phyloP scores from a whole-genome alignment of 2,113 vertebrate species.

The Heterocephalus glaber region DNA sequence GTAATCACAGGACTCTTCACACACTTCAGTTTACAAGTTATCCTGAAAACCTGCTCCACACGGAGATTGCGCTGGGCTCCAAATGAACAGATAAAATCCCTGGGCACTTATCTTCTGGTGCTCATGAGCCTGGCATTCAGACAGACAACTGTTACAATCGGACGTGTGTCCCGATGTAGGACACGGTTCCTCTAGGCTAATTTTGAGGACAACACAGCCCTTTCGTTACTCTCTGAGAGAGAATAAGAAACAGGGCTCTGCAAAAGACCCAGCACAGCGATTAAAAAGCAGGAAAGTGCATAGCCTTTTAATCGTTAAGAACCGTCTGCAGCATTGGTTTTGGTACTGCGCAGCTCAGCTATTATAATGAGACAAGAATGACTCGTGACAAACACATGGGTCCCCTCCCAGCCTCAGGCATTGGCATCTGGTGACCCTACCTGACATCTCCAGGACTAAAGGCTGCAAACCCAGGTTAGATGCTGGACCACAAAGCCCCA shows the following conservation, averaged over 20 bases:
- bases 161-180: too few species aligned
- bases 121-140: neutral
- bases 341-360: too few species aligned
- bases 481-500: neutral
- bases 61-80: too few species aligned
- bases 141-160: neutral
- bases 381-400: neutral
- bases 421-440: neutral
- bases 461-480: neutral
- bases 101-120: neutral
- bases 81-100: too few species aligned
- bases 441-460: neutral
- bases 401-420: neutral
- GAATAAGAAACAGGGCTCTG: neutral
- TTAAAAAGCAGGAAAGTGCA: neutral
- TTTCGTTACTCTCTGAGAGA: neutral
- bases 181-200: neutral
- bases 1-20: too few species aligned
- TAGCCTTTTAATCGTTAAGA: too few species aligned
- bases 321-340: rapidly evolving
- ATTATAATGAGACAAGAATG: rapidly evolving
- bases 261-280: neutral
- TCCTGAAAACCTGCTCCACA: neutral
- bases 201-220: neutral
- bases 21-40: too few species aligned